Base-by-base conservation (phyloP, 1,140 invertebrate species). In the Caenorhabditis brenneri region DNA sequence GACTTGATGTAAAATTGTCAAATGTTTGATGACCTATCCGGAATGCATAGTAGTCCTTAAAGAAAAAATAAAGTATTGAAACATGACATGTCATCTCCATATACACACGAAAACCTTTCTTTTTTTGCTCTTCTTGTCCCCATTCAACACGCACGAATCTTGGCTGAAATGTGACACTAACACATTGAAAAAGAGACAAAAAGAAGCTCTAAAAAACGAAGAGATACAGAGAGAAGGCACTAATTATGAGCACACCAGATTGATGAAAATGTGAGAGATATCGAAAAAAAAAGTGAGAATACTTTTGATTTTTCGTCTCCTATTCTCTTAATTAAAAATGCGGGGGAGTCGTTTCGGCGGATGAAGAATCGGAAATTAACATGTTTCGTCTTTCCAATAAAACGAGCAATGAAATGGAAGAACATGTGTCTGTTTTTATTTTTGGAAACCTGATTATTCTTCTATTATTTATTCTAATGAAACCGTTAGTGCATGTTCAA, bases 121-220 rank as follows among this genome's bases (percentile, higher is more conserved):
- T 15, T 24, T 74, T 10, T n/a, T 74, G 33, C 53, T 29, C n/a
- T 29, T n/a, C n/a, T 22, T 58, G 6, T 12, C 42, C 24, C n/a
- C 3, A 19, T 19, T 42, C 33, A 39, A 74, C 65, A 42, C 65
- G 36, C 5, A 42, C 65, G 65, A 74, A 74, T 74, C 36, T 29
- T 74, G 65, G 15, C 65, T 74, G 65, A 74, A 74, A 74, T 74
- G 65, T 74, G 65, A 74, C 65, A 74, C 65, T 74, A 74, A 74
- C 65, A 74, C 65, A 42, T 74, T 74, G 65, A 74, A 74, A 27
- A 31, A n/a, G 31, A 65, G n/a, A n/a, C n/a, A 65, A 65, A 65
- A 65, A 39, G 36, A 74, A 46, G n/a, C 58, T 55, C 27, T 33
- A 24, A 65, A 19, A 74, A n/a, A 42, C 2, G 24, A 24, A 42